Evolutionary conservation across 1,140 invertebrate species (phyloP), one percentile per base, ranked within the genome.

Genomic region (Wiebesia pumilae): DNA sequence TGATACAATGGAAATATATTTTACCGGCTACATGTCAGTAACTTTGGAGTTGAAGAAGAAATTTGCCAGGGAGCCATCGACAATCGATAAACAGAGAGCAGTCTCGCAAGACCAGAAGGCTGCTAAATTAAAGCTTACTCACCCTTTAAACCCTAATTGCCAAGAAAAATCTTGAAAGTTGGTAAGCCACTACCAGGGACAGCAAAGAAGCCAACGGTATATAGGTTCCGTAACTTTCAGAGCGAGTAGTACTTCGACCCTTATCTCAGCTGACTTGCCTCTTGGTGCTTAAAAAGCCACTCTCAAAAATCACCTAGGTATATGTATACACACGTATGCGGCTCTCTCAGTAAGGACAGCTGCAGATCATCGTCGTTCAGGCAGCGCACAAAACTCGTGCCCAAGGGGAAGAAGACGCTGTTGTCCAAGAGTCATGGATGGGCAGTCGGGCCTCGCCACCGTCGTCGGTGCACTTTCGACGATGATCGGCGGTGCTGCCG

Each of bases 371-470:
- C 47, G 81, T 78, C 69, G 75, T 75, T 38, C 65, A 83, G 73
- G 81, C 84, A 91, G 90, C 91, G 88, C 88, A 21, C 38, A 30
- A 47, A 19, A 67, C 51, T 80, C 78, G 33, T 54, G 78, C 4
- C 38, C 33, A 47, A 62, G 89, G 86, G 86, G 82, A 65, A 86
- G 86, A 88, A 84, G 87, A 73, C 16, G 67, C 43, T 81, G 62
- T 47, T 62, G 58, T 40, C 35, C 35, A 38, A 62, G 35, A 40
- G 62, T 81, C 38, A 27, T 30, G 35, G 40, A 69, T 86, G 71
- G 86, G 58, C 84, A 81, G 85, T 88, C 83, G 90, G 88, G 88
- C 87, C 89, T 89, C 86, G 87, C 75, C 87, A 86, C 86, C 90
- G 87, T 89, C 88, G 90, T 67, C 62, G 80, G 33, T 47, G 62